Evolutionary conservation across 2,797 vertebrate species (phyloP).

Genomic region (Limnodromus scolopaceus): DNA sequence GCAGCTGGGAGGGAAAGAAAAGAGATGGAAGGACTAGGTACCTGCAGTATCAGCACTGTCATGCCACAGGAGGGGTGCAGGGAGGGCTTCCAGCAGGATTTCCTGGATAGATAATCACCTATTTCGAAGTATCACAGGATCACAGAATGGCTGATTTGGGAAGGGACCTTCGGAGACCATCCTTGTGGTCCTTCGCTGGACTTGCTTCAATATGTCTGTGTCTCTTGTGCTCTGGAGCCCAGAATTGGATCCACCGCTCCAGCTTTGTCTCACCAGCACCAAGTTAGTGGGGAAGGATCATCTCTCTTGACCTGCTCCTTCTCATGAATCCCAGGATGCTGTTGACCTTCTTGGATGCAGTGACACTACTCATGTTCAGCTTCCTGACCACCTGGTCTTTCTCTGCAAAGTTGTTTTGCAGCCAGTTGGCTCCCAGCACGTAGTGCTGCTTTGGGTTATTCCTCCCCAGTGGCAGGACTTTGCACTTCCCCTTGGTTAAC

Average conservation of each 20-base stretch:
- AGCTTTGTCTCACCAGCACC: neutral
- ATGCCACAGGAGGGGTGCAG: neutral
- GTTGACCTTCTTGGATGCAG: neutral
- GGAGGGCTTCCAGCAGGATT: neutral
- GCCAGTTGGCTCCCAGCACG: fast-evolving
- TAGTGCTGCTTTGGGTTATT: neutral
- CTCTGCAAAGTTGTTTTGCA: neutral
- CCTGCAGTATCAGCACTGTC: neutral
- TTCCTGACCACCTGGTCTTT: neutral
- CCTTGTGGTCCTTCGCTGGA: neutral
- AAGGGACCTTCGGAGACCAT: neutral
- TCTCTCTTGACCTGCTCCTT: neutral
- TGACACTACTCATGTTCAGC: neutral
- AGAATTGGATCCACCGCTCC: neutral
- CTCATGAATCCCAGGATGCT: neutral
- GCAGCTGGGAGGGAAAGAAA: neutral
- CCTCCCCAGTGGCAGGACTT: neutral
- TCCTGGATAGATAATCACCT: neutral
- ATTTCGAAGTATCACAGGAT: neutral
- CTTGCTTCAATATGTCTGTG: fast-evolving
- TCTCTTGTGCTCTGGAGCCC: neutral
- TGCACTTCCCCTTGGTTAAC: neutral
- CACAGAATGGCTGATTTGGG: neutral
- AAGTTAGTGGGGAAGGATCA: fast-evolving
- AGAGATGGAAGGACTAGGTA: neutral